Conservation (phyloP, 2,888 invertebrate genomes). For the Tiliacea citrago region DNA sequence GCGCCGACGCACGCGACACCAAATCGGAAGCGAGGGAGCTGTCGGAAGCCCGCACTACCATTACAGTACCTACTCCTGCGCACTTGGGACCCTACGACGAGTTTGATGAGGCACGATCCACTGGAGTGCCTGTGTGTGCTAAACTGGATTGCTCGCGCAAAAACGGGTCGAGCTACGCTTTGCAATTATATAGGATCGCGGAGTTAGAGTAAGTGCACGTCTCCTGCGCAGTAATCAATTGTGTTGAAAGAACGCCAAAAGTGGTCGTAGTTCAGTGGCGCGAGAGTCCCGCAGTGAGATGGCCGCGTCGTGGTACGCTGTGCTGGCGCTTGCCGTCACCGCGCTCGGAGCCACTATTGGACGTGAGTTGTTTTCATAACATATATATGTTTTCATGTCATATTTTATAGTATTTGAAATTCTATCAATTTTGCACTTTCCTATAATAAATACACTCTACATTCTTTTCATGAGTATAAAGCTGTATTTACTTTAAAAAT, state of each 20-base stretch:
- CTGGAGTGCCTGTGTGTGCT: constrained; percentile 47
- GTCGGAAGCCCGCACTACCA: constrained; percentile 81
- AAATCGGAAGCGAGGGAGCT: constrained; percentile 80
- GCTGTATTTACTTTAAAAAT: background rate
- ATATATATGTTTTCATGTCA: no score
- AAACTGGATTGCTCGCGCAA: background rate
- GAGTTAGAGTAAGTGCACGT: constrained; percentile 29
- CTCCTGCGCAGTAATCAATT: constrained; percentile 78
- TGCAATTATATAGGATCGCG: constrained; percentile 23
- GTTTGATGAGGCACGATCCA: constrained; percentile 63
- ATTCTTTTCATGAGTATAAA: no score
- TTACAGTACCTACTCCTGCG: constrained; percentile 65
- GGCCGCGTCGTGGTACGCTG: constrained; percentile 85
- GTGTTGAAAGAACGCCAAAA: constrained; percentile 84
- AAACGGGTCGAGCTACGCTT: constrained; percentile 31
- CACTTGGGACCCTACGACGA: constrained; percentile 46
- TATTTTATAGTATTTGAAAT: no score
- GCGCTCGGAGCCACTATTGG: constrained; percentile 86
- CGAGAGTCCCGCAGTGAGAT: constrained; percentile 81
- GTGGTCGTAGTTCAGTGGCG: constrained; percentile 82
- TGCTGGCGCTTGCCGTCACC: constrained; percentile 82
- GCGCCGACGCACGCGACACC: constrained; percentile 76
- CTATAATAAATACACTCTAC: no score
- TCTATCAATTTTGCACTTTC: background rate
- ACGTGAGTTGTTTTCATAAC: constrained; percentile 80